Evolutionary conservation across 2,888 invertebrate species (phyloP), one percentile per base, ranked within the genome.

Genomic region (Agonopterix heracliana): DNA sequence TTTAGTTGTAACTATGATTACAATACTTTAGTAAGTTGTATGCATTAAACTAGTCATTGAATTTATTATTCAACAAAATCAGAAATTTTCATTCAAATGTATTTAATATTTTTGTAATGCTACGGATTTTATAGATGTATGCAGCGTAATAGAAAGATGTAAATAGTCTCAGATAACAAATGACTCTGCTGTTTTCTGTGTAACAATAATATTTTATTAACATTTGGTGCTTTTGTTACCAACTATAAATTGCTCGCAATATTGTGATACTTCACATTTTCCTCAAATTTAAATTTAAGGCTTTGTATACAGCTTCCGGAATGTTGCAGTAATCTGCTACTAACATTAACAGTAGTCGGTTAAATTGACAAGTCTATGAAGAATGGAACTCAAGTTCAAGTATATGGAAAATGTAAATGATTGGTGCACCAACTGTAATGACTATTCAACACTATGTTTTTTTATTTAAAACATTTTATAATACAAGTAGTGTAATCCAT

Each of bases 271-370:
- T 73, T 78, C 70, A 76, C 74, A 68, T 61, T 72, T 73, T 73
- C 61, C 62, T 68, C 70, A 71, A 68, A 71, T 72, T 67, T 72
- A 68, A 71, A 66, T 61, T 59, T 80, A 82, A 81, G 78, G 87
- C 87, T 86, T 87, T 88, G 88, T 88, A 87, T 70, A 87, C 84
- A 87, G 88, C 88, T 87, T 86, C 71, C 86, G 88, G 88, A 88
- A 85, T 88, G 88, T 88, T 87, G 78, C 75, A 80, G 76, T 82
- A 75, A 80, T 81, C 78, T 79, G 77, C 78, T 78, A 86, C 81
- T 87, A 88, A 87, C 84, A 74, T 68, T 81, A 83, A 78, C 75
- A 74, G 62, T 74, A 73, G 68, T 67, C 53, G 58, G 60, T 63
- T 66, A 57, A 61, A 54, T 45, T 54, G 54, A 46, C 17, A 47